Evolutionary conservation across 2,797 vertebrate genomes (phyloP), one percentile per base, ranked within the genome.

Genomic region (Epinephelus coioides): DNA sequence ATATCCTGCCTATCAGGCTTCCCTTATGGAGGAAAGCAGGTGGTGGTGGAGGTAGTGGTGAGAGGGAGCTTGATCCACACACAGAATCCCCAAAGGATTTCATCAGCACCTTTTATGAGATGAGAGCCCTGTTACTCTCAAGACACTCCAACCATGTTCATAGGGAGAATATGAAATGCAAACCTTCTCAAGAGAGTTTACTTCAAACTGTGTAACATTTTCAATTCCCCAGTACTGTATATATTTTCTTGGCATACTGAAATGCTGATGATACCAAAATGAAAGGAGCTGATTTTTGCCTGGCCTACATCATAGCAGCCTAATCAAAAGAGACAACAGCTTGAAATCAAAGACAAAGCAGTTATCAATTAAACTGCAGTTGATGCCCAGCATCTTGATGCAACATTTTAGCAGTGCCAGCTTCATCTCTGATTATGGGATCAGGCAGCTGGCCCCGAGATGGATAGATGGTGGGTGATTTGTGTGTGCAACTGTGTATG

Each of bases 1-100:
- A 87, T 82, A 88, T 92, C 92, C 89, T 88, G 87, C 70, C 79
- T 78, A 89, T 91, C 88, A 80, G 79, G 76, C 80, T 87, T 62
- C 75, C 85, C 89, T 89, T 82, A 78, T 53, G 50, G 69, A 85
- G 76, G 43, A 67, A 76, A 79, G 77, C 73, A 77, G 79, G 73
- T 78, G 82, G 71, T 78, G 82, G 60, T 56, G 70, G 70, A 47
- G 71, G 71, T 30, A 76, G 72, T 30, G 79, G 73, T 71, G 79
- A 76, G 79, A 60, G 56, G 66, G 57, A 72, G 69, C 57, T 72
- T 68, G 64, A 91, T 78, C 64, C 78, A 72, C 64, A 69, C 57
- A 69, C 51, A 71, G 57, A 82, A 86, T 79, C 81, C 73, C 86
- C 68, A 38, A 69, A 83, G 73, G 85, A 34, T 77, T 87, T 91